Conservation (phyloP, 2,113 vertebrate species). For the Proterorhinus semilunaris region DNA sequence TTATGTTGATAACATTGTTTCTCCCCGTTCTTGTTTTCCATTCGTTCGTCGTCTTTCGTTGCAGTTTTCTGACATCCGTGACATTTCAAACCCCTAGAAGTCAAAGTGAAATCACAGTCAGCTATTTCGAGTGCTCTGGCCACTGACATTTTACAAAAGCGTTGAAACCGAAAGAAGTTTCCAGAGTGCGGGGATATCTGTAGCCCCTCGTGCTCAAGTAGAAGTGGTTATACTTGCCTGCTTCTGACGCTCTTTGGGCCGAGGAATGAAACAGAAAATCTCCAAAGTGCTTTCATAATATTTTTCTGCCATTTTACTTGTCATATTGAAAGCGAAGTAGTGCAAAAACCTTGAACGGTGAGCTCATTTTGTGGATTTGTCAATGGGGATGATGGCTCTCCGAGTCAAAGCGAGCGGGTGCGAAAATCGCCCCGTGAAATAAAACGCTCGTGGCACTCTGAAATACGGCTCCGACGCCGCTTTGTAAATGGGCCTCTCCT, state of each 20-base stretch:
- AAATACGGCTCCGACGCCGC: conserved; percentile 22
- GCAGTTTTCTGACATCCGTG: too few species aligned
- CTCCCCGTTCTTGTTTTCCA: too few species aligned
- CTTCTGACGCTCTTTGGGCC: not conserved
- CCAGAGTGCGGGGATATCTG: not conserved
- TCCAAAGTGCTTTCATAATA: not conserved
- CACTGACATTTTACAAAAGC: not conserved
- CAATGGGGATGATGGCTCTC: conserved; percentile 18
- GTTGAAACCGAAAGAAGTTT: not conserved
- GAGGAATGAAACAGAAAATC: not conserved
- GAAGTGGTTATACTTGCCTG: not conserved
- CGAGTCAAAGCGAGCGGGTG: conserved; percentile 5
- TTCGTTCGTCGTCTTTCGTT: too few species aligned
- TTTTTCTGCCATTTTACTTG: conserved; percentile 7
- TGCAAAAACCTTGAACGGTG: not conserved
- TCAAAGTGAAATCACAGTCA: too few species aligned
- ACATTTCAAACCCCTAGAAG: too few species aligned
- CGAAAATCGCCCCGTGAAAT: conserved; percentile 21
- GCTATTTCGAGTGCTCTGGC: too few species aligned
- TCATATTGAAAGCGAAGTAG: not conserved
- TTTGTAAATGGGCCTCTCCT: conserved; percentile 12
- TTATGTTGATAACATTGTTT: too few species aligned
- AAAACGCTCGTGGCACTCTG: conserved; percentile 13
- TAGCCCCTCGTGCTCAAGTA: not conserved
- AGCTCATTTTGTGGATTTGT: conserved; percentile 14